Base-by-base conservation (phyloP, 2,888 invertebrate genomes). In the Branchellion lobata region DNA sequence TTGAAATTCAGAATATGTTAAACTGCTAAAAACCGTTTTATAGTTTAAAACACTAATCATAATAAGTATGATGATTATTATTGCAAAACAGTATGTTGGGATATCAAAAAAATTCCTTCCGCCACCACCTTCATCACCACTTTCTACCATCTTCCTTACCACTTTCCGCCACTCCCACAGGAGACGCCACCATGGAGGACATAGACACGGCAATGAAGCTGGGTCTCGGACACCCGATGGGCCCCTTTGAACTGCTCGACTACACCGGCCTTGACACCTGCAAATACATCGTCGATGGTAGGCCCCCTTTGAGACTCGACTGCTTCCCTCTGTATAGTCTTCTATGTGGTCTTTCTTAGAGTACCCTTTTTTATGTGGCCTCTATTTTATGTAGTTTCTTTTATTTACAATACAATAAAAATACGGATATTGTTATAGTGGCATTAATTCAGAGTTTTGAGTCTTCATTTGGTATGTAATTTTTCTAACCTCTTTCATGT, bases 171-270 rank as follows among this genome's bases (percentile, higher is more conserved):
- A 40, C 40, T 5, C 8, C 40, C 40, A 40, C 40, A 87, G 90
- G 90, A 76, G 90, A 90, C 85, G 90, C 90, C 1, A 90, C 91
- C 1, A 90, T 92, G 0, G 88, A 90, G 81, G 95, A 95, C 87
- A 93, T 95, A 80, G 95, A 95, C 85, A 91, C 90, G 14, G 94
- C 94, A 0, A 94, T 95, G 94, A 94, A 94, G 86, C 88, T 95
- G 0, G 95, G 95, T 5, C 93, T 94, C 21, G 87, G 87, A 1
- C 85, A 94, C 87, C 94, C 94, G 3, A 94, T 95, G 94, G 95
- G 95, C 1, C 95, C 95, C 0, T 90, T 95, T 81, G 93, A 94
- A 87, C 88, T 95, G 77, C 88, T 91, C 0, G 95, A 95, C 88
- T 94, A 92, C 86, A 92, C 93, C 0, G 94, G 94, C 0, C 88